Conservation (phyloP, 2,888 invertebrate species). For the Choristoneura rosaceana region DNA sequence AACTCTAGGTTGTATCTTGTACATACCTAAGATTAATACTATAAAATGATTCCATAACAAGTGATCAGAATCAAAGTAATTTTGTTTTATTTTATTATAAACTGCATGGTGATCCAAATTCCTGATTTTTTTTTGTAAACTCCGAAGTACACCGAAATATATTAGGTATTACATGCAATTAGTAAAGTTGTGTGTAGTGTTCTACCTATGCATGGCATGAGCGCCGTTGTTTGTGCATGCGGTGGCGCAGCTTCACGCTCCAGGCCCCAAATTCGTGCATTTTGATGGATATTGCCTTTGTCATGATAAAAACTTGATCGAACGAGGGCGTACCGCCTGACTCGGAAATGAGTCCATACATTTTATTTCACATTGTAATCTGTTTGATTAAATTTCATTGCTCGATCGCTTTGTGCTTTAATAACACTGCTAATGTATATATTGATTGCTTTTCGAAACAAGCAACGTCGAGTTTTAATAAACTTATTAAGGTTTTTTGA, state of each 20-base stretch:
- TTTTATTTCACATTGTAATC: conserved; percentile 72
- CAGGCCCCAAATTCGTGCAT: conserved; percentile 69
- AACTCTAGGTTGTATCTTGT: no score
- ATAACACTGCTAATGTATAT: conserved; percentile 31
- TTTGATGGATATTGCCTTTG: conserved; percentile 76
- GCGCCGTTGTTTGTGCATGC: conserved; percentile 21
- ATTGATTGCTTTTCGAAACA: conserved; percentile 39
- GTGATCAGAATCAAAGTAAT: no score
- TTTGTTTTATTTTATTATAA: no score
- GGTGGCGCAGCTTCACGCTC: conserved; percentile 56
- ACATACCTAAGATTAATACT: no score
- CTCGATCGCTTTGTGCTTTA: conserved; percentile 40
- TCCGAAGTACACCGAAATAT: background rate
- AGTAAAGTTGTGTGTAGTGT: background rate
- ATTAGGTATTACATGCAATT: conserved; percentile 31
- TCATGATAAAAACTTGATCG: conserved; percentile 69
- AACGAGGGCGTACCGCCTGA: conserved; percentile 59
- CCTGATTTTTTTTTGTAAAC: background rate
- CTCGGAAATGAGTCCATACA: conserved; percentile 76
- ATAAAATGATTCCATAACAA: no score
- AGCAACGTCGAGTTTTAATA: conserved; percentile 31
- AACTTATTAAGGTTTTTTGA: conserved; percentile 14
- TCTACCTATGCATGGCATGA: background rate
- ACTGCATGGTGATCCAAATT: background rate
- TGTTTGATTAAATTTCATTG: conserved; percentile 75